These are phyloP conservation scores for Leucopsar rothschildi DNA, from an alignment of 2,113 vertebrate genomes.

Conservation along the genomic window DNA sequence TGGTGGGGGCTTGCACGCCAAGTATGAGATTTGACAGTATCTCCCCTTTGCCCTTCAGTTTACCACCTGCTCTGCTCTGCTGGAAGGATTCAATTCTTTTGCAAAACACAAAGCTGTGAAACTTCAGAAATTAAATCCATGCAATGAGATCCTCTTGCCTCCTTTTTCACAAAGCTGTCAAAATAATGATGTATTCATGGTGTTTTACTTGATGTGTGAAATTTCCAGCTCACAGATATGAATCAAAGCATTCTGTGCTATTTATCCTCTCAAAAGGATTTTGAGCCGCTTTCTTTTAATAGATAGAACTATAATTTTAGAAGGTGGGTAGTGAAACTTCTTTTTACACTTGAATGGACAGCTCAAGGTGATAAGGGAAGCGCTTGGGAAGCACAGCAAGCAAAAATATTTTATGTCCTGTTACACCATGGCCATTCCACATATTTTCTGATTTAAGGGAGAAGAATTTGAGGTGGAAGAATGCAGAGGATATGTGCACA, in stretches of 20 bases:
- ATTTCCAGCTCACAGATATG: slow-evolving; percentile 28
- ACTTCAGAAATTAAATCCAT: slow-evolving; percentile 37
- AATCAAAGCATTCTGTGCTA: slow-evolving; percentile 49
- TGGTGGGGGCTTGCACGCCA: background rate
- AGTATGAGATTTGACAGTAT: background rate
- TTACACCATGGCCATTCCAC: background rate
- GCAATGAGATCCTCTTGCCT: background rate
- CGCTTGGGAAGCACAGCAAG: background rate
- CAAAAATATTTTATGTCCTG: background rate
- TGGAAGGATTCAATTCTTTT: slow-evolving; percentile 6
- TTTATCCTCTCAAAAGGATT: slow-evolving; percentile 52
- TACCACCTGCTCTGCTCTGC: slow-evolving; percentile 1
- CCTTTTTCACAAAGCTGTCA: slow-evolving; percentile 45
- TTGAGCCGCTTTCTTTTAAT: slow-evolving; percentile 1
- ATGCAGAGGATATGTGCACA: background rate
- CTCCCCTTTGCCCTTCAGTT: background rate
- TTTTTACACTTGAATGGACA: slow-evolving; percentile 7
- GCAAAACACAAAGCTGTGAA: slow-evolving; percentile 33
- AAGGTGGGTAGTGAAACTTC: slow-evolving; percentile 6
- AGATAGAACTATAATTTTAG: slow-evolving; percentile 45
- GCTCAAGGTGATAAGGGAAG: slow-evolving; percentile 28
- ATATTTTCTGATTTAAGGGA: background rate
- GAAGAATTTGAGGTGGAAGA: background rate
- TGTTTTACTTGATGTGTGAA: slow-evolving; percentile 49
- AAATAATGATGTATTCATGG: slow-evolving; percentile 53